phyloP scores from a whole-genome alignment of 2,888 invertebrate species.

The Auanema freiburgensis region DNA sequence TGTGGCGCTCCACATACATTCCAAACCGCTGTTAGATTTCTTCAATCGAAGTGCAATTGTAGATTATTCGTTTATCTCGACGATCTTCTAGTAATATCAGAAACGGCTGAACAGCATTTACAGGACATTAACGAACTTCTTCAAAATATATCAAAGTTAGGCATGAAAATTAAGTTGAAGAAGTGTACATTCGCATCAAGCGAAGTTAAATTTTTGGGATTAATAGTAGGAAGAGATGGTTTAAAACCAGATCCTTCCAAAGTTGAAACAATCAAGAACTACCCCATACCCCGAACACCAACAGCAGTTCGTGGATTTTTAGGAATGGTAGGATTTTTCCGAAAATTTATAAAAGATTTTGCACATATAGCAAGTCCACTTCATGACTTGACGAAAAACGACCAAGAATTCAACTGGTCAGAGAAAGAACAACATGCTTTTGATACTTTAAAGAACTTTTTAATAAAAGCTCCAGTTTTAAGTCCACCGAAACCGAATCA shows the following conservation, averaged over 20 bases:
- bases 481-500: conserved; percentile 6
- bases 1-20: conserved; percentile 31
- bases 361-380: conserved; percentile 33
- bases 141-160: conserved; percentile 17
- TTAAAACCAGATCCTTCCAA: conserved; percentile 33
- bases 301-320: conserved; percentile 28
- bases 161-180: conserved; percentile 26
- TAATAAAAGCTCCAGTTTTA: conserved; percentile 26
- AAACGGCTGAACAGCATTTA: conserved; percentile 29
- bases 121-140: conserved; percentile 34
- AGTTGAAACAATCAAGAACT: conserved; percentile 19
- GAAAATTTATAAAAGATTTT: conserved; percentile 34
- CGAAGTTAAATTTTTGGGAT: conserved; percentile 39
- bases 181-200: conserved; percentile 33
- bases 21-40: conserved; percentile 14
- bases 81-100: conserved; percentile 27
- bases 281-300: conserved; percentile 21
- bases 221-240: conserved; percentile 32
- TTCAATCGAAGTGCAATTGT: conserved; percentile 4
- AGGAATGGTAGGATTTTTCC: conserved; percentile 34
- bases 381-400: conserved; percentile 26
- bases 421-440: conserved; percentile 22
- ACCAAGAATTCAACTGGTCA: conserved; percentile 24
- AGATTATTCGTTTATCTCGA: conserved; percentile 30
- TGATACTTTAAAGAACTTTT: conserved; percentile 21